A percentile compares a stretch with the other conserved stretches of the same genome.
These are phyloP conservation scores for Microctonus brassicae DNA, from an alignment of 2,888 invertebrate genomes.

Conservation along the genomic window DNA sequence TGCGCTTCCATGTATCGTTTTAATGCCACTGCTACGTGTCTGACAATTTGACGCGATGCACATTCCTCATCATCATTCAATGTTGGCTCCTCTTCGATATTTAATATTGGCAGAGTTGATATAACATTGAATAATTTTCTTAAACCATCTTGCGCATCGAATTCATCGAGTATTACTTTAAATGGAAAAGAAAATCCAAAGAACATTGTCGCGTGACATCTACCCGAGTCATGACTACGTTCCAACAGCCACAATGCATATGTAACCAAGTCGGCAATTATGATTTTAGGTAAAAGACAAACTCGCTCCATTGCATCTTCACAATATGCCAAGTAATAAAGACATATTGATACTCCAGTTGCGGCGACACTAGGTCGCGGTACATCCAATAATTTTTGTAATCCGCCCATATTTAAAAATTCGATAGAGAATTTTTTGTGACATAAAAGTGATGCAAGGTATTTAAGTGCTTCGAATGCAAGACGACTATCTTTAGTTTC, in stretches of 20 bases:
- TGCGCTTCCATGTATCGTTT: conserved; percentile 94
- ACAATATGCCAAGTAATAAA: conserved; percentile 97
- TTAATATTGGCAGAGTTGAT: conserved; percentile 87
- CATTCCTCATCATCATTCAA: conserved; percentile 90
- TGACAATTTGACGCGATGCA: conserved; percentile 89
- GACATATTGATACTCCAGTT: conserved; percentile 94
- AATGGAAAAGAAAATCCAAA: conserved; percentile 96
- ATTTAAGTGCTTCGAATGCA: conserved; percentile 96
- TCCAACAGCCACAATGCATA: conserved; percentile 96
- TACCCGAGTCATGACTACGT: conserved; percentile 97
- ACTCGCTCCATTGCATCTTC: conserved; percentile 98
- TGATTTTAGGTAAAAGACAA: conserved; percentile 84
- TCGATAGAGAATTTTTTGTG: conserved; percentile 99
- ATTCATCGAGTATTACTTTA: conserved; percentile 91
- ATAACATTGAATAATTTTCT: conserved; percentile 95
- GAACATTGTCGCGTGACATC: conserved; percentile 98
- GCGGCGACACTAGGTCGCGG: conserved; percentile 95
- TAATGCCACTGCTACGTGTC: conserved; percentile 91
- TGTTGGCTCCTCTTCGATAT: conserved; percentile 75
- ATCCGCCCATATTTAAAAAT: conserved; percentile 89
- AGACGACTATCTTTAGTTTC: conserved; percentile 91
- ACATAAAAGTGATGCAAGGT: conserved; percentile 92
- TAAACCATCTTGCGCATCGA: conserved; percentile 94
- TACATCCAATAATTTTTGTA: conserved; percentile 88
- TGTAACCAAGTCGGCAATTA: conserved; percentile 84